These are phyloP conservation scores for Allophyes oxyacanthae DNA, from an alignment of 2,888 invertebrate genomes.

Conservation along the genomic window DNA sequence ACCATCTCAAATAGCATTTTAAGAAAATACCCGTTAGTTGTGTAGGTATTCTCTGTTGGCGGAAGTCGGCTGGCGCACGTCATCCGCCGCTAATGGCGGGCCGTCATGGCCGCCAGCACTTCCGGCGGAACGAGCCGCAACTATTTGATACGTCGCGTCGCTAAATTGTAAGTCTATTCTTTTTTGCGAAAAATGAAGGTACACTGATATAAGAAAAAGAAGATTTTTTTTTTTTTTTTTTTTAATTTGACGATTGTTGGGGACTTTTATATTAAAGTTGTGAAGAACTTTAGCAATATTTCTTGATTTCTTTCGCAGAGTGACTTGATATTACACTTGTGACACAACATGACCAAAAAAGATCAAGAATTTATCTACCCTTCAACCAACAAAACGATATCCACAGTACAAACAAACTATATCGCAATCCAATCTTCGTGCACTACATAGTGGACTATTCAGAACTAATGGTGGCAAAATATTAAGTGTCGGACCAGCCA, in stretches of 20 bases:
- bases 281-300: no score
- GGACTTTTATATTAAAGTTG: no score
- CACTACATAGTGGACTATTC: conserved; percentile 22
- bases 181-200: conserved; percentile 24
- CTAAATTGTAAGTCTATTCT: conserved; percentile 45
- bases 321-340: no score
- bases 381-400: conserved; percentile 26
- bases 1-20: conserved; percentile 21
- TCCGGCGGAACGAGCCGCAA: conserved; percentile 61
- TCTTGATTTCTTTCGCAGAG: no score
- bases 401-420: conserved; percentile 28
- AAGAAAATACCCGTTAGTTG: conserved; percentile 48
- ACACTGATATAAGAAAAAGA: conserved; percentile 6
- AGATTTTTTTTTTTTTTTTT: no score
- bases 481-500: conserved; percentile 53
- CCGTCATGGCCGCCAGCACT: conserved; percentile 64
- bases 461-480: conserved; percentile 51
- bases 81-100: conserved; percentile 68
- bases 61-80: conserved; percentile 61
- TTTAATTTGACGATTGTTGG: no score
- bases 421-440: conserved; percentile 45
- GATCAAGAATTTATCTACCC: conserved; percentile 9
- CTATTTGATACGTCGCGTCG: conserved; percentile 69
- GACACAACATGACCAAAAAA: neutral
- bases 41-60: conserved; percentile 55